Base-by-base conservation (phyloP, 2,797 vertebrate genomes). In the Aeoliscus strigatus region DNA sequence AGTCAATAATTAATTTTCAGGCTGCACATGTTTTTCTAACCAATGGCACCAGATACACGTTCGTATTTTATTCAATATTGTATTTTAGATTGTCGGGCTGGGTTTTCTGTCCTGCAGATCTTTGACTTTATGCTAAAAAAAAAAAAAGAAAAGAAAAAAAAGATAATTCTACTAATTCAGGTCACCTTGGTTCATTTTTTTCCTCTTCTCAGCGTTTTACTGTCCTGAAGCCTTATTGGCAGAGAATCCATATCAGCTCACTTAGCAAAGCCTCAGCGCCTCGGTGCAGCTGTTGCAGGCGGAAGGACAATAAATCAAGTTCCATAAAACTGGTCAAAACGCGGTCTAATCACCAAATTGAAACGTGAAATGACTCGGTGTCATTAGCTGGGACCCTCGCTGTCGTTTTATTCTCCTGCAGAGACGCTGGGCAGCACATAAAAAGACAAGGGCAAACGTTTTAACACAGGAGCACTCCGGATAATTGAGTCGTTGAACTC, bases 401-500 rank as follows among this genome's bases (percentile, higher is more conserved):
- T 39, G 51, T 27, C 26, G 27, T 16, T 83, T 81, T 75, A 79
- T 80, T 59, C 60, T 51, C 73, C 67, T 51, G 27, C 71, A 45
- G 75, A 79, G 75, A 72, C 64, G 40, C 9, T 5, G 54, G 45
- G 63, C 41, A 16, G 55, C 62, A 43, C 73, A 60, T 72, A 65
- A 73, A 77, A 64, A 46, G 24, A 36, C 61, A 73, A 81, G 79
- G 68, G 66, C 71, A 63, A 63, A 54, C 29, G 71, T 38, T 61
- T 70, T 40, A 55, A 45, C 45, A 44, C 17, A 39, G 63, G 59
- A 70, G 75, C 81, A 84, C 82, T 86, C 66, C 51, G 52, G 66
- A 60, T 86, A 84, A 87, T 86, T 75, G 84, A 81, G 73, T 25
- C 67, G 15, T 57, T 76, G 74, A 83, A 78, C 80, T 70, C 66